Percentiles rank a stretch among this genome's conserved stretches.
Conservation (phyloP, 2,797 vertebrate genomes). For the Chromis chromis region DNA sequence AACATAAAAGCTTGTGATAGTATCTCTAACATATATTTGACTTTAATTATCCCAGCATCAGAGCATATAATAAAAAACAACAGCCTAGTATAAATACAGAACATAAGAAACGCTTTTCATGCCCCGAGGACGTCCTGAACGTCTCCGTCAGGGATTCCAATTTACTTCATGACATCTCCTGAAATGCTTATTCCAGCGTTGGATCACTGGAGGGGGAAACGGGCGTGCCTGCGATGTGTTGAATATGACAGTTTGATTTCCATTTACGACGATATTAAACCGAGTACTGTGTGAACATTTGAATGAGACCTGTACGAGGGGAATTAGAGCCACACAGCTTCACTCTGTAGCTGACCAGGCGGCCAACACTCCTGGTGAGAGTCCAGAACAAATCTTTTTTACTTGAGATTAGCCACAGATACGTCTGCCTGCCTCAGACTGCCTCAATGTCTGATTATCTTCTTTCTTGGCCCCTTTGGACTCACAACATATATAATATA, state of each 20-base stretch:
- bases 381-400: conserved; percentile 27
- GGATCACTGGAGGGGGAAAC: conserved; percentile 46
- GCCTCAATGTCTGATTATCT: conserved; percentile 15
- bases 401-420: conserved; percentile 31
- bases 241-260: conserved; percentile 62
- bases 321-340: conserved; percentile 24
- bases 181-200: conserved; percentile 54
- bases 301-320: conserved; percentile 25
- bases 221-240: too few relatives aligned
- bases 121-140: conserved; percentile 17
- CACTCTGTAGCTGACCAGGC: conserved; percentile 16
- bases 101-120: conserved; percentile 12
- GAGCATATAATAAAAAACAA: conserved; percentile 7
- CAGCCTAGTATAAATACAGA: conserved; percentile 12
- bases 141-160: conserved; percentile 47
- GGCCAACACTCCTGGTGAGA: conserved; percentile 4
- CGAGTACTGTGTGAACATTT: conserved; percentile 35
- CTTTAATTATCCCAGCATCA: neutral
- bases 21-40: neutral
- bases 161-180: conserved; percentile 45
- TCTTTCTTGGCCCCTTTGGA: conserved; percentile 1
- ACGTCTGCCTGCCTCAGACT: neutral
- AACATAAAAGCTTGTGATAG: neutral
- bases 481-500: neutral
- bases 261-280: conserved; percentile 47